Evolutionary conservation across 2,797 vertebrate species (phyloP).

Genomic region (Nyctibius grandis): DNA sequence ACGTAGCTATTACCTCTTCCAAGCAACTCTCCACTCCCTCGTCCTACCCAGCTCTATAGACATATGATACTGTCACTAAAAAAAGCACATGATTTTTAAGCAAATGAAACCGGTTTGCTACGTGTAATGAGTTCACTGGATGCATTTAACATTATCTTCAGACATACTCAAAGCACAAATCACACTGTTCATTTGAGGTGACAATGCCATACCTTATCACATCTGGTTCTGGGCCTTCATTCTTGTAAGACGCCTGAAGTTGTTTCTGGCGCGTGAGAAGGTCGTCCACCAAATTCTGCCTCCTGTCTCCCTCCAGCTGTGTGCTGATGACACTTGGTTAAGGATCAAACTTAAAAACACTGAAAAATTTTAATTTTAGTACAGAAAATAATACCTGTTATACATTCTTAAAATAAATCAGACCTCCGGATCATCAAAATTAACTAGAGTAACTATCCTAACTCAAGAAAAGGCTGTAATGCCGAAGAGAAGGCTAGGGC

Average conservation of each 20-base stretch:
- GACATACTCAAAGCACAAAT: background rate
- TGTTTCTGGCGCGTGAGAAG: conserved; percentile 89
- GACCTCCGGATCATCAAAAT: background rate
- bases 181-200: background rate
- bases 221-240: conserved; percentile 81
- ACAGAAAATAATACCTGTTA: background rate
- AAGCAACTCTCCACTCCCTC: background rate
- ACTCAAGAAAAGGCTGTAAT: background rate
- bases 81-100: accelerated
- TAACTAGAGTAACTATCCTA: background rate
- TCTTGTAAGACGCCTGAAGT: conserved; percentile 87
- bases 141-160: background rate
- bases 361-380: background rate
- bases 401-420: background rate
- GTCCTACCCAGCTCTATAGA: background rate
- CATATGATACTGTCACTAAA: background rate
- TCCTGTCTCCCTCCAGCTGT: conserved; percentile 91
- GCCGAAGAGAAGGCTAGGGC: background rate
- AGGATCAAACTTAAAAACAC: conserved; percentile 50
- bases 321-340: conserved; percentile 80
- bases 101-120: background rate
- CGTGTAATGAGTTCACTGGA: background rate
- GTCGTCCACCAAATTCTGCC: conserved; percentile 92
- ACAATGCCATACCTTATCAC: conserved; percentile 80
- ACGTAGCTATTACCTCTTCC: too few species aligned